Evolutionary conservation across 2,113 vertebrate species (phyloP).

Genomic region (Blennius ocellaris): DNA sequence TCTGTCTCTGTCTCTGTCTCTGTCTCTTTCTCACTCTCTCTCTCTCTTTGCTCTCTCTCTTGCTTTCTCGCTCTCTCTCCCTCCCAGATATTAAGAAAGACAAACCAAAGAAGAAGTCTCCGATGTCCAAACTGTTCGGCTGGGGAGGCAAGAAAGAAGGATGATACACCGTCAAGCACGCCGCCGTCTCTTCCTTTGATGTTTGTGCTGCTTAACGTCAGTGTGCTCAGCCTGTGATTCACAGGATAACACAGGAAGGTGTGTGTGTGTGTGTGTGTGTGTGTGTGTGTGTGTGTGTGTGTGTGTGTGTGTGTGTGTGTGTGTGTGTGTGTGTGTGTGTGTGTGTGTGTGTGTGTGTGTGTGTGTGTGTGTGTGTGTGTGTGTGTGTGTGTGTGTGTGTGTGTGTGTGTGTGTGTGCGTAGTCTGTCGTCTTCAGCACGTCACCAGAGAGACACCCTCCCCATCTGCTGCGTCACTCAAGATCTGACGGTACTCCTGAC

Average conservation of each 20-base stretch:
- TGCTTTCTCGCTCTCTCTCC: no score
- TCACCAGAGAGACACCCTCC: conserved; percentile 37
- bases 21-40: not conserved
- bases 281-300: conserved; percentile 1
- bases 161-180: conserved; percentile 40
- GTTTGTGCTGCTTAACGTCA: conserved; percentile 40
- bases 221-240: conserved; percentile 45
- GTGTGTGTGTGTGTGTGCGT: no score
- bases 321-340: conserved; percentile 3
- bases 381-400: conserved; percentile 5
- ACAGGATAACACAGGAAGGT: conserved; percentile 10
- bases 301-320: not conserved
- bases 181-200: conserved; percentile 20
- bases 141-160: conserved; percentile 71
- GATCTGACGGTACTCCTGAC: conserved; percentile 34
- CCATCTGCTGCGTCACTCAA: conserved; percentile 49
- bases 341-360: conserved; percentile 1
- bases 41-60: no score
- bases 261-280: conserved; percentile 1
- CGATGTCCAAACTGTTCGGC: conserved; percentile 70
- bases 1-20: not conserved
- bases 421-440: conserved; percentile 20
- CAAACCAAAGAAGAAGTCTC: conserved; percentile 79
- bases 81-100: conserved; percentile 80
- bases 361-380: not conserved